Evolutionary conservation across 2,888 invertebrate species (phyloP).

Genomic region (Aproaerema taeniolella): DNA sequence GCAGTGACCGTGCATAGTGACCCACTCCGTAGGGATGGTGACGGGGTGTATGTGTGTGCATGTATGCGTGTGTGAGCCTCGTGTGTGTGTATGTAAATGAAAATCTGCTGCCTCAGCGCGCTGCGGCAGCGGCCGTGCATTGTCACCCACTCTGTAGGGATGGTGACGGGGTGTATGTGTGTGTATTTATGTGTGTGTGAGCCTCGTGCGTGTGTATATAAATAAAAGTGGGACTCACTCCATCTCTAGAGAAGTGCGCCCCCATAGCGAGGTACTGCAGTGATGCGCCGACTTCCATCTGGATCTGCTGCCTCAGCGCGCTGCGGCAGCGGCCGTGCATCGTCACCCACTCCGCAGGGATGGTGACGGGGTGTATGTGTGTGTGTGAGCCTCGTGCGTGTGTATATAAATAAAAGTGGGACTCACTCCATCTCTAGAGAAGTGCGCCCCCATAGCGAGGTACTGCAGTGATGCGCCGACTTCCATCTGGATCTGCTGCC

Average conservation of each 20-base stretch:
- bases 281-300: conserved; percentile 87
- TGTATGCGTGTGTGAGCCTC: too few relatives aligned
- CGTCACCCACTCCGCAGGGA: conserved; percentile 81
- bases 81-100: too few relatives aligned
- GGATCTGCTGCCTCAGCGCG: conserved; percentile 83
- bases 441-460: conserved; percentile 91
- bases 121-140: conserved; percentile 81
- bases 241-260: conserved; percentile 87
- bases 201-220: too few relatives aligned
- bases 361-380: conserved; percentile 70
- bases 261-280: conserved; percentile 92
- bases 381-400: too few relatives aligned
- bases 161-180: conserved; percentile 70
- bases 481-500: conserved; percentile 86
- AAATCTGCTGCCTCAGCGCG: conserved; percentile 84
- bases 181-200: too few relatives aligned
- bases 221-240: conserved; percentile 60
- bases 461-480: conserved; percentile 89
- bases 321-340: conserved; percentile 81
- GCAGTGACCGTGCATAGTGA: conserved; percentile 82
- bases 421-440: conserved; percentile 82
- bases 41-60: conserved; percentile 73
- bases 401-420: too few relatives aligned
- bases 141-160: conserved; percentile 81
- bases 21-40: conserved; percentile 79